Evolutionary conservation across 37 sponge, comb jelly and placozoan genomes (phyloP), one percentile per base, ranked within the genome.

Genomic region (Chondrosia reniformis): DNA sequence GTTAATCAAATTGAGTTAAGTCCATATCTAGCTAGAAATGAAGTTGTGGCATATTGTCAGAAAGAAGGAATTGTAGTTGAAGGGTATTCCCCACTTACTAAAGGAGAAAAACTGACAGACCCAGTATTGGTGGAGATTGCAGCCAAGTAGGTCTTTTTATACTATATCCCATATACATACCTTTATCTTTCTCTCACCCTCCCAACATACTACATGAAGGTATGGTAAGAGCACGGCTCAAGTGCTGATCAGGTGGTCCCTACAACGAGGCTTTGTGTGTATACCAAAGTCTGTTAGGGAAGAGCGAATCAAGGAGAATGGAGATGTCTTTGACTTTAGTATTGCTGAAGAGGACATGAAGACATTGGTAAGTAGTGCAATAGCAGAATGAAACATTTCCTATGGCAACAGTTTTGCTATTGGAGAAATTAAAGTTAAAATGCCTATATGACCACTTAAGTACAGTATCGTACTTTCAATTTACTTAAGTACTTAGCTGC

Each of bases 1-100:
- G 93, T 88, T 55, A 92, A 92, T 55, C 93, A 92, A 77, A 76
- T 92, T 44, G 93, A 92, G 76, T 30, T 92, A 12, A 85, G 62
- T 44, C 93, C 93, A 0, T 92, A 80, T 61, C 78, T 88, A 28
- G 59, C 86, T 21, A 81, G 86, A 61, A 73, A 85, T 52, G 93
- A 92, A 46, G 61, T 82, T 44, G 86, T 88, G 31, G 27, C 80
- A 0, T 88, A 83, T 63, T 88, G 93, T 46, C 39, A 81, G 77
- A 49, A 83, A 52, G 83, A 83, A 79, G 79, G 79, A 8, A 89
- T 93, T 40, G 84, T 61, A 19, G 55, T 93, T 28, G 65, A 77
- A 77, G 94, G 87, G 0, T 93, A 89, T 42, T 86, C 87, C 33
- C 94, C 94, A 31, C 84, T 93, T 54, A 85, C 94, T 2, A 83